Evolutionary conservation across 1,140 invertebrate species (phyloP).

Genomic region (Eulimnadia texana): DNA sequence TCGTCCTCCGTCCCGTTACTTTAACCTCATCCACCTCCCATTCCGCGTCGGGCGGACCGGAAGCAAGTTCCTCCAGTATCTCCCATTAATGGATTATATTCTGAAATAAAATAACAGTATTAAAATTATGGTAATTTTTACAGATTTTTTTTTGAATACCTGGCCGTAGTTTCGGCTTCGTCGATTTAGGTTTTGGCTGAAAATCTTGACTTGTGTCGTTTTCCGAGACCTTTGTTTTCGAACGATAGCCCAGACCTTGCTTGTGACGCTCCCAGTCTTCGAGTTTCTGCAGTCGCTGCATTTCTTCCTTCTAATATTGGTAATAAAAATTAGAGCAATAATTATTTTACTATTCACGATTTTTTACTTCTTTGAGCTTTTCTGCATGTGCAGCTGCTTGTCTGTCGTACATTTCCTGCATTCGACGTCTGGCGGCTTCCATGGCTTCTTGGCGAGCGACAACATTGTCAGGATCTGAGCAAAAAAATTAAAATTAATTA

Average conservation of each 20-base stretch:
- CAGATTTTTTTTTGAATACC: not conserved
- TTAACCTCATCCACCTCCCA: slow-evolving; percentile 9
- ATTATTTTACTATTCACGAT: not conserved
- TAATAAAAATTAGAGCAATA: not conserved
- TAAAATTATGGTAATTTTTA: not conserved
- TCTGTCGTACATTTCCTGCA: not conserved
- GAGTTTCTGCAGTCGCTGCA: not conserved
- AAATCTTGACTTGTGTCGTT: not conserved
- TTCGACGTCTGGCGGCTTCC: slow-evolving; percentile 6
- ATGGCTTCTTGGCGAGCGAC: slow-evolving; percentile 8
- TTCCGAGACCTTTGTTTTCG: not conserved
- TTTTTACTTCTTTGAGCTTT: not conserved
- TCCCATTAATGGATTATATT: slow-evolving; percentile 10
- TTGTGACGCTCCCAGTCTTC: slow-evolving; percentile 9
- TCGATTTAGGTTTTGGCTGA: slow-evolving; percentile 2
- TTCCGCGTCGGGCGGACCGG: not conserved
- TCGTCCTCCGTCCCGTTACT: not conserved
- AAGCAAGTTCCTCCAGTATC: slow-evolving; percentile 1
- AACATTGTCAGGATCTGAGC: not conserved
- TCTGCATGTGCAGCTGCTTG: slow-evolving; percentile 1
- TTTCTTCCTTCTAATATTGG: slow-evolving; percentile 9
- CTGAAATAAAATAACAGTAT: not conserved
- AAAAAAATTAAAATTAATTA: too few relatives aligned
- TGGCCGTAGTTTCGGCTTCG: not conserved
- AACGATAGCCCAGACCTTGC: slow-evolving; percentile 6